Evolutionary conservation across 2,888 invertebrate genomes (phyloP).

Genomic region (Ashinkailepas kermadecensis): DNA sequence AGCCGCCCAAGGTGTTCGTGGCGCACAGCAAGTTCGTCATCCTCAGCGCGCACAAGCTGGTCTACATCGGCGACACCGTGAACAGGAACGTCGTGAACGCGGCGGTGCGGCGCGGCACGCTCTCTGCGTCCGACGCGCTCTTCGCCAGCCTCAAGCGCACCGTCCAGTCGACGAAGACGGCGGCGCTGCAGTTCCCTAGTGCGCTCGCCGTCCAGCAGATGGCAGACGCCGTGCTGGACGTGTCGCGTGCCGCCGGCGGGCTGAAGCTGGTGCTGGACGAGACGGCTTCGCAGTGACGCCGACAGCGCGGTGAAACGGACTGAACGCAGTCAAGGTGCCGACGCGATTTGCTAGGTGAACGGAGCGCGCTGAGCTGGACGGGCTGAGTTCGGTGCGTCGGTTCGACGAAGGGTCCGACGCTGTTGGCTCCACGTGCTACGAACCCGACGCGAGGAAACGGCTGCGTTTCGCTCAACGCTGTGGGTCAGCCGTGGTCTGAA

Average conservation of each 20-base stretch:
- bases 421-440: no score
- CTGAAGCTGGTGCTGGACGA: slow-evolving; percentile 50
- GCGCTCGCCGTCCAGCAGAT: slow-evolving; percentile 84
- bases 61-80: slow-evolving; percentile 89
- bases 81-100: slow-evolving; percentile 71
- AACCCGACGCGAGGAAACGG: no score
- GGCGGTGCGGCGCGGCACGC: slow-evolving; percentile 62
- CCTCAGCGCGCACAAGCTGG: slow-evolving; percentile 83
- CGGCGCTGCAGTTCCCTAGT: slow-evolving; percentile 85
- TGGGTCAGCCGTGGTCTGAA: no score
- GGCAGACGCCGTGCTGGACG: slow-evolving; percentile 81
- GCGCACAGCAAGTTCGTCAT: slow-evolving; percentile 92
- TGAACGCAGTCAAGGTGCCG: no score
- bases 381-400: no score
- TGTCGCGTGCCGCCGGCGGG: slow-evolving; percentile 74
- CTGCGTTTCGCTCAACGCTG: no score
- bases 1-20: slow-evolving; percentile 84
- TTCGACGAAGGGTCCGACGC: no score
- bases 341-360: no score
- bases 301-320: no score
- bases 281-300: no score
- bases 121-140: slow-evolving; percentile 68
- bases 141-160: slow-evolving; percentile 73
- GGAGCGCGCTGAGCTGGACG: no score
- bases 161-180: slow-evolving; percentile 80